Evolutionary conservation across 2,888 invertebrate species (phyloP).

Genomic region (Melitaea athalia): DNA sequence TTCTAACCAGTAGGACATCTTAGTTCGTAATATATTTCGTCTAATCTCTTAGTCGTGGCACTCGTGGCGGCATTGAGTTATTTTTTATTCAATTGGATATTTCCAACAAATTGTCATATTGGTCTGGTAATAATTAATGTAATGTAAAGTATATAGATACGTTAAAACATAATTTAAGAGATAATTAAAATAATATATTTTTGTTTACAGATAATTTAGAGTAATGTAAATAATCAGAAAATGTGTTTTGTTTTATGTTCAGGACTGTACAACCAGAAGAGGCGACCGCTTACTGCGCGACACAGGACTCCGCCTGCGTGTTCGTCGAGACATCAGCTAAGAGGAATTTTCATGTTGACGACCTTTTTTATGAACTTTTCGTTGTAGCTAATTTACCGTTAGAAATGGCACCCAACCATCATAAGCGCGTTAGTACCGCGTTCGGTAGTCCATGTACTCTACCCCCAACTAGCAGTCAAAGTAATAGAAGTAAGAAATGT

Average conservation of each 20-base stretch:
- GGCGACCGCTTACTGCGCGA: slow-evolving; percentile 88
- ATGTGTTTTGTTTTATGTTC: slow-evolving; percentile 29
- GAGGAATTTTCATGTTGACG: slow-evolving; percentile 90
- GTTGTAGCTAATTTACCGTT: slow-evolving; percentile 90
- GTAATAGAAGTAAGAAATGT: slow-evolving; percentile 86
- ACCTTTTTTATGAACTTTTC: slow-evolving; percentile 92
- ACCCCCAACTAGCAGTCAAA: slow-evolving; percentile 85
- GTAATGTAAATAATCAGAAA: too few relatives aligned
- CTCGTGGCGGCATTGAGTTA: too few relatives aligned
- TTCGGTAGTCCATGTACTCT: slow-evolving; percentile 90
- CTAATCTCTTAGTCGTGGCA: too few relatives aligned
- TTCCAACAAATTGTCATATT: too few relatives aligned
- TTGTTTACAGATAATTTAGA: too few relatives aligned
- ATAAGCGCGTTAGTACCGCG: slow-evolving; percentile 89
- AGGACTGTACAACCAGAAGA: slow-evolving; percentile 91
- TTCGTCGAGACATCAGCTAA: slow-evolving; percentile 93
- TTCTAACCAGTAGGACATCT: too few relatives aligned
- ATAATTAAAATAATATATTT: too few relatives aligned
- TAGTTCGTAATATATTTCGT: too few relatives aligned
- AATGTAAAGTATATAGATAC: too few relatives aligned
- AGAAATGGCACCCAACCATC: slow-evolving; percentile 95
- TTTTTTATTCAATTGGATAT: too few relatives aligned
- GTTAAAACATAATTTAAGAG: too few relatives aligned
- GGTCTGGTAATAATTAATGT: too few relatives aligned
- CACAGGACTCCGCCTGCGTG: slow-evolving; percentile 88